Evolutionary conservation across 1,140 invertebrate genomes (phyloP), one percentile per base, ranked within the genome.

Genomic region (Acromyrmex echinatior): DNA sequence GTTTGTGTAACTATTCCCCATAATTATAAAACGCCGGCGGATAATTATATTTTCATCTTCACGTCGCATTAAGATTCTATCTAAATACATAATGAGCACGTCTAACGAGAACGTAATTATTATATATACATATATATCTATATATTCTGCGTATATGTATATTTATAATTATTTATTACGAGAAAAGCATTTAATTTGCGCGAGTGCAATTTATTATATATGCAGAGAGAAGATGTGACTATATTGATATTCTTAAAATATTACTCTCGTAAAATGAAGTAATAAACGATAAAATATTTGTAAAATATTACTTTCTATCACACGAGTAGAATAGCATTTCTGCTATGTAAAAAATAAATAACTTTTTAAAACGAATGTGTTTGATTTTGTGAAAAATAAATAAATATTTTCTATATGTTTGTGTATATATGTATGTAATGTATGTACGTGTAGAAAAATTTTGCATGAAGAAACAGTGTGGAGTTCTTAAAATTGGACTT

Each of bases 11-110:
- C 39, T 18, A 5, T 60, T 35, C 28, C 45, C 28, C 56, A 28
- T 70, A 35, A 76, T 45, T 76, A 74, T 74, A 74, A 84, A 84
- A 45, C 70, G 25, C 25, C 39, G 28, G 4, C 70, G 68, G 68
- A 74, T 84, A 84, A 84, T 84, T 84, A 84, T 84, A 84, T 84
- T 84, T 84, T 84, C 80, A 84, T 76, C 80, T 84, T 39, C 56
- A 14, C 21, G n/a, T 49, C 70, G 39, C 56, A 84, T 84, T 84
- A 84, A 71, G 80, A 84, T 84, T 25, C 2, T 84, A 84, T 84
- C 80, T 84, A 76, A 84, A 74, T 62, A 58, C 56, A 39, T 82
- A 82, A 82, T 74, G 68, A 82, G 70, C 70, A 74, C 56, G 70
- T 28, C 70, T 84, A 76, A 84, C 70, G 56, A 76, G 25, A 28